These are phyloP conservation scores for Cheilosia grossa DNA, from an alignment of 2,888 invertebrate species.

Conservation along the genomic window DNA sequence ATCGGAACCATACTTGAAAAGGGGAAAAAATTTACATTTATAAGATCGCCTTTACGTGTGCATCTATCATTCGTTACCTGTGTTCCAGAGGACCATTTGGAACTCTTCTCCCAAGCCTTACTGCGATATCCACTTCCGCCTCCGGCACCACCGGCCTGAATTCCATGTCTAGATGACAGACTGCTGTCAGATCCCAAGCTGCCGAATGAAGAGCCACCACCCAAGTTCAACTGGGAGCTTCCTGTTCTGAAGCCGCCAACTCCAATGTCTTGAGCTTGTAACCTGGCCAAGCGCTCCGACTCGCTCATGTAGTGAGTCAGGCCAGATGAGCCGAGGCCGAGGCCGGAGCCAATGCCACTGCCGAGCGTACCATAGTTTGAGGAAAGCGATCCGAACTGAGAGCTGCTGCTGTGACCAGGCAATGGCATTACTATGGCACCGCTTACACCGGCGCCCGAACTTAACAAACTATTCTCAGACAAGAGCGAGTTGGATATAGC, in stretches of 20 bases:
- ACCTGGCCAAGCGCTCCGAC: constrained; percentile 80
- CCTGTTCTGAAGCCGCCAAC: constrained; percentile 77
- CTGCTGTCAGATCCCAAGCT: constrained; percentile 11
- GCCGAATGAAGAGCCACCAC: constrained; percentile 45
- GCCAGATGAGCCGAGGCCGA: constrained; percentile 73
- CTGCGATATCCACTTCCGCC: constrained; percentile 78
- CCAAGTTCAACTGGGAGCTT: constrained; percentile 76
- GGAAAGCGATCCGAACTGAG: constrained; percentile 53
- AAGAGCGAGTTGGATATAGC: constrained; percentile 57
- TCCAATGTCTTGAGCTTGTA: constrained; percentile 79
- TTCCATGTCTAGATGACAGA: constrained; percentile 49
- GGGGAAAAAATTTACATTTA: constrained; percentile 17
- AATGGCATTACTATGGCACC: constrained; percentile 11
- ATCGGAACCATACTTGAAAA: constrained; percentile 79
- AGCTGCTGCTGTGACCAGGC: constrained; percentile 23
- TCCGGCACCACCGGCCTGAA: constrained; percentile 61
- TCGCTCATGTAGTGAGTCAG: constrained; percentile 80
- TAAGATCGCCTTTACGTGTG: not conserved
- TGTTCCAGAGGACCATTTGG: constrained; percentile 83
- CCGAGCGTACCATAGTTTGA: constrained; percentile 6
- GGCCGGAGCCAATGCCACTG: constrained; percentile 50
- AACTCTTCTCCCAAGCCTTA: constrained; percentile 83
- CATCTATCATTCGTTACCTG: constrained; percentile 76
- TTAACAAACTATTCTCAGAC: constrained; percentile 39
- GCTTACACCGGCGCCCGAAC: constrained; percentile 12